These are phyloP conservation scores for Synergus gifuensis DNA, from an alignment of 2,888 invertebrate species.

Conservation along the genomic window DNA sequence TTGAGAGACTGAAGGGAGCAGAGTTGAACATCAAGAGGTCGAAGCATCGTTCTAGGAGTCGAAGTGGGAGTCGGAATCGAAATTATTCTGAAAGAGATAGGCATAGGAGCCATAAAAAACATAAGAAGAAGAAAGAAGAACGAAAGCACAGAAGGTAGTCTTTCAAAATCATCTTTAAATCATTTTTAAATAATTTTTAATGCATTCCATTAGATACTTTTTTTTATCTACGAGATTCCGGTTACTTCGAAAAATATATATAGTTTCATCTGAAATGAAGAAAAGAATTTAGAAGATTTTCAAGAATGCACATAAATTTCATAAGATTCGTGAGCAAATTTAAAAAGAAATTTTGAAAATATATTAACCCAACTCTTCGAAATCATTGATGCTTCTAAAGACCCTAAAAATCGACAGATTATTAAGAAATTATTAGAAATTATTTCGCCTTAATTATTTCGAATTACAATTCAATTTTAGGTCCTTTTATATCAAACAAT, in stretches of 20 bases:
- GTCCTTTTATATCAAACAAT: background rate
- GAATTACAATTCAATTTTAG: too few relatives aligned
- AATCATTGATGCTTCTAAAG: too few relatives aligned
- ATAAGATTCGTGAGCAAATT: too few relatives aligned
- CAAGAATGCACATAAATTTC: too few relatives aligned
- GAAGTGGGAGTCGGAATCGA: conserved; percentile 65
- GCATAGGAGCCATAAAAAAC: conserved; percentile 74
- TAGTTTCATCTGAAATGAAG: conserved; percentile 3
- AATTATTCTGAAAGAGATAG: conserved; percentile 65
- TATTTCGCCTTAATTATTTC: background rate
- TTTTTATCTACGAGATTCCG: too few relatives aligned
- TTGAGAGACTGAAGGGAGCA: conserved; percentile 70
- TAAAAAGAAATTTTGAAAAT: too few relatives aligned
- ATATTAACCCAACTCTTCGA: too few relatives aligned
- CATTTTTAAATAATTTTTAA: too few relatives aligned
- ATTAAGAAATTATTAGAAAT: conserved; percentile 3
- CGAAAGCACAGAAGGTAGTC: conserved; percentile 79
- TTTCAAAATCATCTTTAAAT: background rate
- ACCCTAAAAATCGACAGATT: too few relatives aligned
- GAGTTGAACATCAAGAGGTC: conserved; percentile 70
- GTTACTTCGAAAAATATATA: too few relatives aligned
- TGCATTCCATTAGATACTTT: too few relatives aligned
- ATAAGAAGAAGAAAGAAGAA: conserved; percentile 76
- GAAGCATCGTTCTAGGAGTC: conserved; percentile 70
- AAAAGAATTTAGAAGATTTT: too few relatives aligned